A percentile compares a stretch with the other conserved stretches of the same genome.
These are phyloP conservation scores for Cheilosia scutellata DNA, from an alignment of 2,888 invertebrate species.

Conservation along the genomic window DNA sequence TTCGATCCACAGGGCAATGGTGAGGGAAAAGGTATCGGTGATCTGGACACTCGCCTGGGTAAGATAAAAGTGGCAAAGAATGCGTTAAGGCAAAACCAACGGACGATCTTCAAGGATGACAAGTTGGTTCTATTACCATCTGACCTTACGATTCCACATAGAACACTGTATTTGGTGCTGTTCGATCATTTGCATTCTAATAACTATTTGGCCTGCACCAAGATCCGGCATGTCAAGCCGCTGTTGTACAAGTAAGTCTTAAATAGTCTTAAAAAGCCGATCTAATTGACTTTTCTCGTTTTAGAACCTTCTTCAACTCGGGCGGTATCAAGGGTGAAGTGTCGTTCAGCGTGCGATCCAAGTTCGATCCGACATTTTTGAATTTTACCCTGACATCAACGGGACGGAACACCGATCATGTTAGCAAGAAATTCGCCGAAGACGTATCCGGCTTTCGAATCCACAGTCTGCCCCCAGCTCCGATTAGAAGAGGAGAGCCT, in stretches of 20 bases:
- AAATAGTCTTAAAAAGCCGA: constrained; percentile 17
- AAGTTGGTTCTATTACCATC: constrained; percentile 89
- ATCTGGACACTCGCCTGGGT: constrained; percentile 91
- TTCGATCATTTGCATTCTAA: constrained; percentile 91
- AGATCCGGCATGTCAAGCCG: constrained; percentile 88
- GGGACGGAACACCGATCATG: constrained; percentile 87
- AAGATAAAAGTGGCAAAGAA: constrained; percentile 89
- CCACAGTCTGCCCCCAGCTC: constrained; percentile 89
- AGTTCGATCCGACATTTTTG: constrained; percentile 93
- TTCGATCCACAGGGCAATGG: constrained; percentile 92
- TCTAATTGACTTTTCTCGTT: constrained; percentile 48
- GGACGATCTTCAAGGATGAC: constrained; percentile 88
- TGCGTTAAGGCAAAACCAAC: constrained; percentile 85
- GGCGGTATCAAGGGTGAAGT: constrained; percentile 93
- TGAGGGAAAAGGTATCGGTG: constrained; percentile 89
- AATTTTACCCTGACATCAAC: constrained; percentile 89
- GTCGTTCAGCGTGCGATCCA: constrained; percentile 91
- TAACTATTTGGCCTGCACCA: constrained; percentile 92
- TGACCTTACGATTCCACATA: constrained; percentile 90
- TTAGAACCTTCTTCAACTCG: constrained; percentile 89
- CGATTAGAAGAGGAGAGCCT: constrained; percentile 84
- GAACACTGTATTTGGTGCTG: constrained; percentile 92
- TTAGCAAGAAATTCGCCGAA: constrained; percentile 89
- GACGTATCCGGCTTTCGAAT: constrained; percentile 90
- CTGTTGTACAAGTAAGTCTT: constrained; percentile 88